These are phyloP conservation scores for Caenorhabditis sp. DNA, from an alignment of 2,888 invertebrate genomes.

Conservation along the genomic window DNA sequence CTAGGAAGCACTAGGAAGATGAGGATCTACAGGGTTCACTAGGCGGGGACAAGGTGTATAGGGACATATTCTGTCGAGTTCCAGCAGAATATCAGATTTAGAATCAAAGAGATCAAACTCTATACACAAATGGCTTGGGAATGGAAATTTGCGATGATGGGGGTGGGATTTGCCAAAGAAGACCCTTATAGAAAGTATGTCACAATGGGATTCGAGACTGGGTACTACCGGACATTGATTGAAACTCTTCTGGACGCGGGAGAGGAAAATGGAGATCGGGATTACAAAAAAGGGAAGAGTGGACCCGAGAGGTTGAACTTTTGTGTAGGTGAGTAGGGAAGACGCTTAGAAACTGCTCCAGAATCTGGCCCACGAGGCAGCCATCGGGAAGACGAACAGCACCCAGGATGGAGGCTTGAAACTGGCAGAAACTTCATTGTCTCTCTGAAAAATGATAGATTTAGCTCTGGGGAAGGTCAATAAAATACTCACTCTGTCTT, in stretches of 20 bases:
- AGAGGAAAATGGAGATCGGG: background rate
- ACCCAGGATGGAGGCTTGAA: conserved; percentile 67
- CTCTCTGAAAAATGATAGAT: conserved; percentile 28
- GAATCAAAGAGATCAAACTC: conserved; percentile 25
- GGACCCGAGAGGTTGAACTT: conserved; percentile 24
- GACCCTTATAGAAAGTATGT: conserved; percentile 35
- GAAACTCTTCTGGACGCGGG: conserved; percentile 46
- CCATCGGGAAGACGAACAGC: conserved; percentile 72
- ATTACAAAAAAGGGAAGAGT: conserved; percentile 17
- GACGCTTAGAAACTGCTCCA: conserved; percentile 58
- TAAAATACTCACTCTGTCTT: conserved; percentile 29
- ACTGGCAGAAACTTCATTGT: conserved; percentile 53
- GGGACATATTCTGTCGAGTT: conserved; percentile 1
- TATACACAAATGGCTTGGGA: conserved; percentile 35
- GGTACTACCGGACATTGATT: conserved; percentile 5
- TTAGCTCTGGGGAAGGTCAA: background rate
- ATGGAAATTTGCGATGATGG: conserved; percentile 8
- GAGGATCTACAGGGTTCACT: conserved; percentile 27
- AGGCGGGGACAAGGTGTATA: conserved; percentile 25
- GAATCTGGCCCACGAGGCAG: conserved; percentile 70
- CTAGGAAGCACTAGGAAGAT: conserved; percentile 3
- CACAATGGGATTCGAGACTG: conserved; percentile 18
- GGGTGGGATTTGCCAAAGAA: conserved; percentile 32
- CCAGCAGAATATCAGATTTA: conserved; percentile 7
- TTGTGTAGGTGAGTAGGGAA: background rate